Evolutionary conservation across 2,888 invertebrate genomes (phyloP), one percentile per base, ranked within the genome.

Genomic region (Caenorhabditis macrosperma): DNA sequence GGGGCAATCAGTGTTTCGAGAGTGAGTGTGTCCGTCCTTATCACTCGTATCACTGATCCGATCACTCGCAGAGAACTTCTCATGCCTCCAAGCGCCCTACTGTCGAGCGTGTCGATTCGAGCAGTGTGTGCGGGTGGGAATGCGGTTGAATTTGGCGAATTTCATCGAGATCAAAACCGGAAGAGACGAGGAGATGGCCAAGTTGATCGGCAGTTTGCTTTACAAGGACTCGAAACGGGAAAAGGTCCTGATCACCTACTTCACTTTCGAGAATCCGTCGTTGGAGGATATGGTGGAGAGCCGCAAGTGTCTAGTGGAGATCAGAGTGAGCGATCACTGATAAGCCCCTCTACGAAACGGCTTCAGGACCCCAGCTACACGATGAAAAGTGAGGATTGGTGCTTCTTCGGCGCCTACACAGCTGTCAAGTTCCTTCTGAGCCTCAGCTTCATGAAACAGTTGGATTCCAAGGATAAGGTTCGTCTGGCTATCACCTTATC

Each of bases 381-480:
- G 17, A 72, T 72, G 72, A 63, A 44, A 17, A 72, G 72, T 20
- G 35, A 33, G 10, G 72, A 72, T 24, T 72, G 72, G 72, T 72
- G 72, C 48, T 72, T 72, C 28, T 63, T 72, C 35, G 72, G 72
- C 0, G 63, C 55, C 10, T 63, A 48, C 26, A 63, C 72, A 1
- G 63, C 72, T 9, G 63, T 72, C 7, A 63, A 72, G 17, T 72
- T 72, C 20, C 28, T 72, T 4, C 15, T 72, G 9, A 33, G 44
- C n/a, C 35, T 72, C 0, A 4, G 26, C n/a, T 72, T 72, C 44
- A 63, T 72, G 63, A 72, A 57, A 15, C 9, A 44, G 7, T 46
- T 72, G 48, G 44, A n/a, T 5, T 38, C 55, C 1, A 12, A 24
- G 28, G 72, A 72, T 20, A 72, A 71, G 60, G 71, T 71, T 4